Evolutionary conservation across 2,888 invertebrate genomes (phyloP), one percentile per base, ranked within the genome.

Genomic region (Pyralis farinalis): DNA sequence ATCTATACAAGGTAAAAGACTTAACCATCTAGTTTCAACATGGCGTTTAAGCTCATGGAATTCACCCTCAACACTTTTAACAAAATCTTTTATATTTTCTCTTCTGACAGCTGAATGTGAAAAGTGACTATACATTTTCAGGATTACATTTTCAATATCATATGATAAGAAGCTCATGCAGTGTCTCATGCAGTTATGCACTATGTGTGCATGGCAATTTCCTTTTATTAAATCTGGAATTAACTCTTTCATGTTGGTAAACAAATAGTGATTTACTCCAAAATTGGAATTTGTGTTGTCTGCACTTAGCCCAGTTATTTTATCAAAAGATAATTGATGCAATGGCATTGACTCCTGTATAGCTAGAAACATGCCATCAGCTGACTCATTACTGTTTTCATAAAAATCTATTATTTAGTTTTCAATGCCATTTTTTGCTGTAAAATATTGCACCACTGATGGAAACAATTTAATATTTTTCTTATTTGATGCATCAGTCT

Each of bases 251-350:
- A 59, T 56, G 41, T 58, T 58, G 36, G 44, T 58, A 12, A 28
- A 60, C 34, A 58, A 48, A n/a, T 53, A 61, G 38, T 57, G 54
- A 34, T 58, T 9, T 12, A 46, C 20, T 3, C 50, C 53, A 58
- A 62, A 66, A 63, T 66, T 66, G n/a, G 62, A 49, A 55, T 67
- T 69, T 5, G 46, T 48, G 46, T 67, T 64, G 37, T 66, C 63
- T 37, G 65, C 66, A 54, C 66, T 70, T 7, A 69, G 34, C 2
- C 55, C 58, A 51, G 63, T 63, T 43, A 66, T 47, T 40, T 46
- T 32, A 44, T 55, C 21, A 30, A 61, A 63, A 21, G 55, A 45
- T 8, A 66, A 20, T 21, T 61, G 40, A 37, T 58, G 37, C 5
- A 20, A 9, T 5, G 46, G 39, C 32, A 63, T 22, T 11, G 59